A percentile compares a stretch with the other conserved stretches of the same genome.
Conservation (phyloP, 2,797 vertebrate species). For the Gymnothorax reevesii region DNA sequence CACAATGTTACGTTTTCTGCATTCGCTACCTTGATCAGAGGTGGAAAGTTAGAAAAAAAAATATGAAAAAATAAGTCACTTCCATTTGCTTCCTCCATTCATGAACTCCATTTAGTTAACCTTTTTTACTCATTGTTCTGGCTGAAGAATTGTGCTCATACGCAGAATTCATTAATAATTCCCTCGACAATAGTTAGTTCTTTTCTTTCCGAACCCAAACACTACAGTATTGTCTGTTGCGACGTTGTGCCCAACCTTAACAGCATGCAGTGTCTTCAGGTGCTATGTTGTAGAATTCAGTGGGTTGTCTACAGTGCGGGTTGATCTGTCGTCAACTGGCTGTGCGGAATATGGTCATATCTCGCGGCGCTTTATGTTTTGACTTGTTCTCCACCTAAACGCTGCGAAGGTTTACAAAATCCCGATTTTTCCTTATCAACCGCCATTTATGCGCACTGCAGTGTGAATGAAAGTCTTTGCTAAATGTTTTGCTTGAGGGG, state of each 20-base stretch:
- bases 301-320: not conserved
- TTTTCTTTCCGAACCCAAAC: constrained; percentile 46
- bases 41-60: no score
- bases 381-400: not conserved
- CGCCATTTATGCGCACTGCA: not conserved
- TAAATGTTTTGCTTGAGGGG: not conserved
- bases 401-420: not conserved
- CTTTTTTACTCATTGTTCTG: no score
- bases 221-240: constrained; percentile 59
- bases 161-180: no score
- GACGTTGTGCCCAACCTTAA: not conserved
- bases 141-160: no score
- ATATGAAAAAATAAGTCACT: no score
- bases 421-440: not conserved
- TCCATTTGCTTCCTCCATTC: no score
- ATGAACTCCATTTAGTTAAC: no score
- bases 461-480: not conserved
- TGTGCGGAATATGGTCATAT: not conserved
- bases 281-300: not conserved
- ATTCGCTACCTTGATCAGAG: not conserved
- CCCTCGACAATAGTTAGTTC: no score
- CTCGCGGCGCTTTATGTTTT: not conserved
- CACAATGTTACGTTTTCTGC: not conserved
- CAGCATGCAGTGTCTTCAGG: not conserved
- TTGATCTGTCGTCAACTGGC: not conserved